Percentiles rank a stretch among this genome's conserved stretches.
Conservation (phyloP, 2,113 vertebrate species). For the Chloroceryle aenea region DNA sequence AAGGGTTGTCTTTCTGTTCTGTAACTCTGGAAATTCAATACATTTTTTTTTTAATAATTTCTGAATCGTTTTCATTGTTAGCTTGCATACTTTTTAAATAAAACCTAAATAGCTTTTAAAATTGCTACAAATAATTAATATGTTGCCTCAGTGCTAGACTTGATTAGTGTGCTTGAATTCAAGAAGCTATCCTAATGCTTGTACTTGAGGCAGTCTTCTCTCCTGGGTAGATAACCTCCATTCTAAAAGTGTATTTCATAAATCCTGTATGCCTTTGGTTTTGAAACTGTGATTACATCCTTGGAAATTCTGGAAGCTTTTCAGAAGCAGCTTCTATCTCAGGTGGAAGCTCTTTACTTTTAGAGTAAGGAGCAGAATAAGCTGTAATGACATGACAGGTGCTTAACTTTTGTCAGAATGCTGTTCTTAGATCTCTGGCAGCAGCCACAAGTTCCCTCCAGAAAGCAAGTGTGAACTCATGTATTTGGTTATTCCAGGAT, state of each 20-base stretch:
- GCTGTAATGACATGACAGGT: background rate
- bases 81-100: background rate
- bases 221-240: background rate
- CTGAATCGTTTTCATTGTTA: background rate
- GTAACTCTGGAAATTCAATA: background rate
- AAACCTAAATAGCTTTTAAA: background rate
- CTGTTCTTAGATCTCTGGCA: background rate
- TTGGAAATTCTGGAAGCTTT: background rate
- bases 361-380: background rate
- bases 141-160: background rate
- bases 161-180: background rate
- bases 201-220: background rate
- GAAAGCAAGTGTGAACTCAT: rapidly evolving
- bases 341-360: background rate
- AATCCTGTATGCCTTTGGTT: background rate
- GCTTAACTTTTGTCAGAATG: background rate
- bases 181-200: background rate
- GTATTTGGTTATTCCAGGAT: background rate
- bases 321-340: background rate
- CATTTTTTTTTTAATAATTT: background rate
- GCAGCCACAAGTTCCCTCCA: background rate
- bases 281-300: background rate
- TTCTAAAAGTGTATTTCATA: background rate
- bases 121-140: background rate
- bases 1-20: background rate